These are phyloP conservation scores for Platysternon megacephalum DNA, from an alignment of 2,113 vertebrate genomes.

Conservation along the genomic window DNA sequence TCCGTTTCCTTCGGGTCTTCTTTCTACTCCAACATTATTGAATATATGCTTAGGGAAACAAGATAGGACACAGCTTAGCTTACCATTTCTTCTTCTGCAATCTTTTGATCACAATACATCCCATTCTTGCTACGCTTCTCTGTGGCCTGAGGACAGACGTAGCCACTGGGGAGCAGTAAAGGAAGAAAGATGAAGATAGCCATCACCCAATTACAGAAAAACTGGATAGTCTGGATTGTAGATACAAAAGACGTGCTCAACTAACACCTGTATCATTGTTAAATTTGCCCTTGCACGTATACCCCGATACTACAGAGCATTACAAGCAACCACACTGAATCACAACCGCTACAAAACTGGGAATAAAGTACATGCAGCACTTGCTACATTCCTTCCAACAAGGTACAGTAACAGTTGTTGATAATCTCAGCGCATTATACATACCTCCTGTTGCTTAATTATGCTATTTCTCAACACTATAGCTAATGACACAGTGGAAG, in stretches of 20 bases:
- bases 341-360: neutral
- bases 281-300: fast-evolving
- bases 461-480: neutral
- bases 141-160: neutral
- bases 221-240: neutral
- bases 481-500: neutral
- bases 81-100: neutral
- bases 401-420: neutral
- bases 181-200: neutral
- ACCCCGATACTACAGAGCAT: neutral
- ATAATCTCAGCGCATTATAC: neutral
- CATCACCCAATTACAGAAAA: neutral
- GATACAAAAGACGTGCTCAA: neutral
- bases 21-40: neutral
- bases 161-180: neutral
- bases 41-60: fast-evolving
- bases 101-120: neutral
- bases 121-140: neutral
- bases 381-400: neutral
- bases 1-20: neutral
- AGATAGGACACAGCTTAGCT: neutral
- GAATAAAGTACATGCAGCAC: neutral
- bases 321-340: neutral
- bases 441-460: neutral
- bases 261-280: neutral